Percentiles rank a stretch among this genome's conserved stretches.
phyloP scores from a whole-genome alignment of 2,113 vertebrate genomes.

The Strigops habroptila region DNA sequence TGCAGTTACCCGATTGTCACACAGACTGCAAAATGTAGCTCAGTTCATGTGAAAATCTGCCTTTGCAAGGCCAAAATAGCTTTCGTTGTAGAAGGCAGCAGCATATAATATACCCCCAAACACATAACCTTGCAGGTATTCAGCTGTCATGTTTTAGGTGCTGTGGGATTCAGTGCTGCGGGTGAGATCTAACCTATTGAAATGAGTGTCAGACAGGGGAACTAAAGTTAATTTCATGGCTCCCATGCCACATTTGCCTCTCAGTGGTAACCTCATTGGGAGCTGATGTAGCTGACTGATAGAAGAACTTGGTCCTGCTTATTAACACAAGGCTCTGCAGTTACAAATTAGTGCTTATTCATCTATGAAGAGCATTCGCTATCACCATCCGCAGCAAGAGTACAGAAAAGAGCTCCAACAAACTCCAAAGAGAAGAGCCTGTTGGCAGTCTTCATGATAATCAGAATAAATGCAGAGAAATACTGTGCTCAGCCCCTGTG shows the following conservation, averaged over 20 bases:
- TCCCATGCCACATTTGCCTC: neutral
- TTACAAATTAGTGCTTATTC: slow-evolving; percentile 45
- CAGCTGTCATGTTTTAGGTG: neutral
- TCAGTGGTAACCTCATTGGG: neutral
- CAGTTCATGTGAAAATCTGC: neutral
- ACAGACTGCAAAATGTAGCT: neutral
- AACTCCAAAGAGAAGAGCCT: slow-evolving; percentile 8
- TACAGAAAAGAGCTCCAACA: neutral
- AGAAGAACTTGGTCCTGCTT: neutral
- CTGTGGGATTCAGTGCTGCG: neutral
- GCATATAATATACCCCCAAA: neutral
- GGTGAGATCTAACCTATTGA: neutral
- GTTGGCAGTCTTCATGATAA: slow-evolving; percentile 6
- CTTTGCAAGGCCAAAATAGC: neutral
- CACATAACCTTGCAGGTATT: neutral
- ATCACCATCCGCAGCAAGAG: neutral
- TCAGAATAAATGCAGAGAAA: slow-evolving; percentile 20
- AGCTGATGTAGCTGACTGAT: slow-evolving; percentile 2
- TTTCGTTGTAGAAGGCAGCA: neutral
- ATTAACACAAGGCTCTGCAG: slow-evolving; percentile 13
- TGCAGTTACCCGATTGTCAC: neutral
- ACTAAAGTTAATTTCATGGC: neutral
- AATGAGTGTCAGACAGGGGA: neutral
- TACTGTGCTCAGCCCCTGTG: slow-evolving; percentile 30
- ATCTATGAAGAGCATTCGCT: slow-evolving; percentile 6